Evolutionary conservation across 1,140 invertebrate genomes (phyloP).

Genomic region (Spodoptera frugiperda): DNA sequence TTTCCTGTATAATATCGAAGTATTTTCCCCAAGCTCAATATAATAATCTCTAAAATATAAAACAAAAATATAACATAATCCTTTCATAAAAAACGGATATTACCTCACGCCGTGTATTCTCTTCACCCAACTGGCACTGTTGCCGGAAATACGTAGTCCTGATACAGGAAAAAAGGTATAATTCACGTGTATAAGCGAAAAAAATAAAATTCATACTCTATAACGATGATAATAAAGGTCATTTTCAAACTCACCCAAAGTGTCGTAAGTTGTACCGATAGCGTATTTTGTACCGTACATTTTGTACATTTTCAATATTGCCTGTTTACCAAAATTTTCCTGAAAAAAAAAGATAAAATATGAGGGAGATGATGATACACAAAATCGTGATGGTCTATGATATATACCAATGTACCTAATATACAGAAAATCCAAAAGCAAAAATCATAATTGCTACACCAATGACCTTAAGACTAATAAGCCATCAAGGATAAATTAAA

Average conservation of each 20-base stretch:
- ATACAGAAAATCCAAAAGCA: too few relatives aligned
- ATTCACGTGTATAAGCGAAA: constrained; percentile 23
- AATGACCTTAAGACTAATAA: too few relatives aligned
- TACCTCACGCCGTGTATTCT: constrained; percentile 69
- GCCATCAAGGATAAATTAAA: too few relatives aligned
- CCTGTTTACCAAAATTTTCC: constrained; percentile 79
- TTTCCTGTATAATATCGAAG: too few relatives aligned
- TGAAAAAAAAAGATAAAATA: constrained; percentile 61
- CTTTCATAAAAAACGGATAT: background rate
- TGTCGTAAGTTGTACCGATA: constrained; percentile 71
- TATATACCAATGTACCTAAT: too few relatives aligned
- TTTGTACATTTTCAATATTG: constrained; percentile 71
- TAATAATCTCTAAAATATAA: constrained; percentile 9
- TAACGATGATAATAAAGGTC: background rate
- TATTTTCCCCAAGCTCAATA: background rate
- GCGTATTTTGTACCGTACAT: constrained; percentile 65
- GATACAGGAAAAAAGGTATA: constrained; percentile 14
- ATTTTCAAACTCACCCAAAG: constrained; percentile 60
- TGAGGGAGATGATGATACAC: background rate
- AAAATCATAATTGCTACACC: too few relatives aligned
- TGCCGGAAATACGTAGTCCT: constrained; percentile 75
- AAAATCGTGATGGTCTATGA: too few relatives aligned
- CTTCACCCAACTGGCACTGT: constrained; percentile 77
- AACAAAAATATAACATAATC: constrained; percentile 4
- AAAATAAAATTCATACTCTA: constrained; percentile 2